Evolutionary conservation across 2,888 invertebrate genomes (phyloP).

Genomic region (Sphinx pinastri): DNA sequence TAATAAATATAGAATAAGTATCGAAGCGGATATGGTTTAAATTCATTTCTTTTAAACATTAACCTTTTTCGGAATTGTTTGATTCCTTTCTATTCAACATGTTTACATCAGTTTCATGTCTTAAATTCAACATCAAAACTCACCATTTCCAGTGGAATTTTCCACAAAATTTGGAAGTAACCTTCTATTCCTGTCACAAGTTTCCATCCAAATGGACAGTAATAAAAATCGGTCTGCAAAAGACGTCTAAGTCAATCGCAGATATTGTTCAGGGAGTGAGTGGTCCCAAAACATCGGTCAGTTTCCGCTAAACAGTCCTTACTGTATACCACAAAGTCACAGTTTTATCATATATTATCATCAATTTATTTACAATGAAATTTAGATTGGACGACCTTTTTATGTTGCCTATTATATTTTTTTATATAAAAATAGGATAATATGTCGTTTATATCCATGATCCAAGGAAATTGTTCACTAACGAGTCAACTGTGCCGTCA

Average conservation of each 20-base stretch:
- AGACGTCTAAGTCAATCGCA: slow-evolving; percentile 34
- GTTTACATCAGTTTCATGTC: too few species aligned
- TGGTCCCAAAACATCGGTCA: slow-evolving; percentile 36
- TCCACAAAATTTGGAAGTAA: slow-evolving; percentile 5
- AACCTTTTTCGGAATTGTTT: too few species aligned
- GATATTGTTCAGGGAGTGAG: slow-evolving; percentile 39
- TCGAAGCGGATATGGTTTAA: too few species aligned
- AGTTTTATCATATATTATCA: slow-evolving; percentile 1
- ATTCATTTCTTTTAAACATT: too few species aligned
- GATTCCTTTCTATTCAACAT: too few species aligned
- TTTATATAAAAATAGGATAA: too few species aligned
- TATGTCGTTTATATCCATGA: too few species aligned
- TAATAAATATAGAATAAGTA: too few species aligned
- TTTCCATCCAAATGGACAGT: slow-evolving; percentile 25
- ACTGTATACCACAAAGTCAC: slow-evolving; percentile 8
- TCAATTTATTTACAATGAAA: neutral
- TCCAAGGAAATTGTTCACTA: too few species aligned
- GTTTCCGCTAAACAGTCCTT: slow-evolving; percentile 25
- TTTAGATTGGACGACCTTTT: too few species aligned
- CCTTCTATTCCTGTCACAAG: slow-evolving; percentile 6
- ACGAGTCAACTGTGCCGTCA: too few species aligned
- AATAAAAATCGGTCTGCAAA: slow-evolving; percentile 24
- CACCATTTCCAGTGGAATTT: neutral
- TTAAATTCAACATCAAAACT: neutral
- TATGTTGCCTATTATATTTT: too few species aligned